These are phyloP conservation scores for Takifugu bimaculatus DNA, from an alignment of 2,113 vertebrate species.

Conservation along the genomic window DNA sequence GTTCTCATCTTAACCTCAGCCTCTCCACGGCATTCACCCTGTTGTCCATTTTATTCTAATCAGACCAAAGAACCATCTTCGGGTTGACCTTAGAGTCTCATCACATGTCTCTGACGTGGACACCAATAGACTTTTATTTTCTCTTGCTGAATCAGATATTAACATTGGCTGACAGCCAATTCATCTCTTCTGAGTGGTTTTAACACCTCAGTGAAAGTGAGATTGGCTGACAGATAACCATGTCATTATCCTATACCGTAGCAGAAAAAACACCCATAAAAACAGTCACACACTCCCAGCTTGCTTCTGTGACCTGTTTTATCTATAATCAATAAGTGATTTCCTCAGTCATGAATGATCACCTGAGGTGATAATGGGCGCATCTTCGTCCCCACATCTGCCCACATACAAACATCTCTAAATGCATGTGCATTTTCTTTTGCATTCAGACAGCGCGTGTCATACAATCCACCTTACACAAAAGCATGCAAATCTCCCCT, in stretches of 20 bases:
- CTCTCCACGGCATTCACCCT: too few relatives aligned
- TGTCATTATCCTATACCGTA: too few relatives aligned
- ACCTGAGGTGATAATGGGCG: constrained; percentile 33
- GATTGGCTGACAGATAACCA: too few relatives aligned
- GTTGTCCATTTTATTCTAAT: too few relatives aligned
- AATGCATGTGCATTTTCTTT: constrained; percentile 16
- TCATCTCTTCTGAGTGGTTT: too few relatives aligned
- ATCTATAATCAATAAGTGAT: constrained; percentile 6
- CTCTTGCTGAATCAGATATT: not conserved
- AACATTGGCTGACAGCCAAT: not conserved
- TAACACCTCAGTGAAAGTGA: too few relatives aligned
- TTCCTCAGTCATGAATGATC: constrained; percentile 8
- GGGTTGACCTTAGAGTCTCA: too few relatives aligned
- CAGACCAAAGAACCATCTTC: too few relatives aligned
- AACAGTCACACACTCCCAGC: not conserved
- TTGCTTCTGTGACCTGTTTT: constrained; percentile 6
- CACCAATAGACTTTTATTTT: too few relatives aligned
- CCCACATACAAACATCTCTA: constrained; percentile 11
- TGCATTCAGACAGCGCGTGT: constrained; percentile 11
- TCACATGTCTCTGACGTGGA: too few relatives aligned
- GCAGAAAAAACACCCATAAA: not conserved
- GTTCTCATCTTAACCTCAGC: too few relatives aligned
- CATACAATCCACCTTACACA: not conserved
- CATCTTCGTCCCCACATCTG: constrained; percentile 19
- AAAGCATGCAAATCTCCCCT: not conserved